phyloP scores from a whole-genome alignment of 2,888 invertebrate species.

The Polia nebulosa region DNA sequence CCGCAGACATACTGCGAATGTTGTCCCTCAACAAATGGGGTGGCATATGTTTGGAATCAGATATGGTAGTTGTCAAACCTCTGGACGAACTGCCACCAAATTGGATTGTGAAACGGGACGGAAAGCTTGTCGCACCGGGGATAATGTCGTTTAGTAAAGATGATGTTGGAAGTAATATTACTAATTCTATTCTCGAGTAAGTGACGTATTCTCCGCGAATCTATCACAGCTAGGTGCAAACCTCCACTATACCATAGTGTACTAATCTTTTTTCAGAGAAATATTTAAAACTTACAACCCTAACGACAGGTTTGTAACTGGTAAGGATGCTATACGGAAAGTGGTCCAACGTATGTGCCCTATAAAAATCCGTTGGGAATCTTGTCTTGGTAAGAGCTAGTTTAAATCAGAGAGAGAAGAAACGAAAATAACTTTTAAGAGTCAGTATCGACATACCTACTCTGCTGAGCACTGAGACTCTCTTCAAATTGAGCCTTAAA shows the following conservation, averaged over 20 bases:
- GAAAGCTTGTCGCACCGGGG: slow-evolving; percentile 40
- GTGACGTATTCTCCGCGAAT: background rate
- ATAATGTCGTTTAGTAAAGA: slow-evolving; percentile 79
- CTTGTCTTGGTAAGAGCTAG: slow-evolving; percentile 33
- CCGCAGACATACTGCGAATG: slow-evolving; percentile 92
- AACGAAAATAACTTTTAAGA: background rate
- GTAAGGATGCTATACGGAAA: slow-evolving; percentile 6
- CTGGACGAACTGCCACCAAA: slow-evolving; percentile 88
- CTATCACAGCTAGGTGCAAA: background rate
- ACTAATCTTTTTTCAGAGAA: slow-evolving; percentile 33
- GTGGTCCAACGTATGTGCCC: slow-evolving; percentile 37
- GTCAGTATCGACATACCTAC: background rate
- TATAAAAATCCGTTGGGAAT: slow-evolving; percentile 34
- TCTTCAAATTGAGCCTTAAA: background rate
- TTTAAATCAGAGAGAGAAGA: background rate
- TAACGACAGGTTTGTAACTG: slow-evolving; percentile 14
- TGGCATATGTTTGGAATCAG: slow-evolving; percentile 94
- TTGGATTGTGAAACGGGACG: slow-evolving; percentile 81
- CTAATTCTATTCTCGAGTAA: slow-evolving; percentile 38
- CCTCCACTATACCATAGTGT: background rate
- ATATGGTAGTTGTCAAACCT: slow-evolving; percentile 91
- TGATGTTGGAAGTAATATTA: slow-evolving; percentile 41
- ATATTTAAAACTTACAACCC: slow-evolving; percentile 37
- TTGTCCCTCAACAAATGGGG: slow-evolving; percentile 93
- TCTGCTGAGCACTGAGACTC: background rate